Percentiles rank a stretch among this genome's conserved stretches.
phyloP scores from a whole-genome alignment of 2,888 invertebrate species.

The Ischnura elegans region DNA sequence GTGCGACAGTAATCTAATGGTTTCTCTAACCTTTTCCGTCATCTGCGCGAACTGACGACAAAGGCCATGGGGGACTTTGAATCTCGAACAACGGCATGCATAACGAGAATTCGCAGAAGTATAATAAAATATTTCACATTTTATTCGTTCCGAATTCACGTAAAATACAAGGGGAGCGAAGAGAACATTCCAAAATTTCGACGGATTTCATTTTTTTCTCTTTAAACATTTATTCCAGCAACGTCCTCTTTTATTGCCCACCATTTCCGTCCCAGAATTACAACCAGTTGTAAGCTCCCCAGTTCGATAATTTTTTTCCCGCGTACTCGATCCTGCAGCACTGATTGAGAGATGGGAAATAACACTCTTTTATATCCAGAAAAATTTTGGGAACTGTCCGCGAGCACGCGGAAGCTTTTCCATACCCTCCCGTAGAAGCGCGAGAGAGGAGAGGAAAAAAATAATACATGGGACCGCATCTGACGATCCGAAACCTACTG shows the following conservation, averaged over 20 bases:
- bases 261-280: neutral
- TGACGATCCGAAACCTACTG: neutral
- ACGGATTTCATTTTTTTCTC: neutral
- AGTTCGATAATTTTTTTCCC: neutral
- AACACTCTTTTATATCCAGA: neutral
- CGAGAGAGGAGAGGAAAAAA: neutral
- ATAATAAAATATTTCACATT: neutral
- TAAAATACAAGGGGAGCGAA: neutral
- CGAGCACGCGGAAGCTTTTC: neutral
- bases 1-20: neutral
- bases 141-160: neutral
- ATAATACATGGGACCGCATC: neutral
- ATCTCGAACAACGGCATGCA: neutral
- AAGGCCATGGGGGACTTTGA: neutral
- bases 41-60: neutral
- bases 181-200: neutral
- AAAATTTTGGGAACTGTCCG: neutral
- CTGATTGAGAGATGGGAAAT: neutral
- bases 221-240: neutral
- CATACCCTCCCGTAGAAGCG: neutral
- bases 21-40: too few relatives aligned
- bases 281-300: neutral
- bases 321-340: neutral
- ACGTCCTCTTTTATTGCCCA: neutral
- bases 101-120: too few relatives aligned